phyloP scores from a whole-genome alignment of 2,888 invertebrate genomes.

The Oscheius sp. region DNA sequence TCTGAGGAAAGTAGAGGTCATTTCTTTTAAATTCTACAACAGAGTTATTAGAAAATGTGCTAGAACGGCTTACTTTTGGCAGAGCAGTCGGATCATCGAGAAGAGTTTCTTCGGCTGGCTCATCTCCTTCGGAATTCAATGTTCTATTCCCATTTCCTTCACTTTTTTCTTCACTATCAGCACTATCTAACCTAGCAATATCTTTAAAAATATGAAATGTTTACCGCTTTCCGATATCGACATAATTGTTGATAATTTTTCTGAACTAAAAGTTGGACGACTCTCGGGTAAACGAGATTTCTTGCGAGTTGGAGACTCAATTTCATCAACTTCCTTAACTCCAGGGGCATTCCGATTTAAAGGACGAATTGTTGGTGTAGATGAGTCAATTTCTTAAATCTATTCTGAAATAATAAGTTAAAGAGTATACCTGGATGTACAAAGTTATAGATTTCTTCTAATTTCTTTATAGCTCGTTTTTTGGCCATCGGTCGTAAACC shows the following conservation, averaged over 20 bases:
- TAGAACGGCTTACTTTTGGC: slow-evolving; percentile 15
- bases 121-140: slow-evolving; percentile 44
- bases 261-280: too few species aligned
- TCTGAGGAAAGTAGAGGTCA: slow-evolving; percentile 39
- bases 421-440: slow-evolving; percentile 53
- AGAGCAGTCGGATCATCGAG: slow-evolving; percentile 13
- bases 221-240: too few species aligned
- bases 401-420: background rate
- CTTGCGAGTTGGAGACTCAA: slow-evolving; percentile 5
- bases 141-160: too few species aligned
- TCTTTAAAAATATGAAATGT: too few species aligned
- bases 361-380: slow-evolving; percentile 47
- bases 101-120: slow-evolving; percentile 36
- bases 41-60: background rate
- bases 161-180: too few species aligned
- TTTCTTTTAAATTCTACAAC: slow-evolving; percentile 12
- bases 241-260: too few species aligned
- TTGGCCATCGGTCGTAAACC: slow-evolving; percentile 61
- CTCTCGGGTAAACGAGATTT: too few species aligned
- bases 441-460: slow-evolving; percentile 57
- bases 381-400: slow-evolving; percentile 33
- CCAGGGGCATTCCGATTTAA: background rate
- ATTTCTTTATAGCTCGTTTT: slow-evolving; percentile 55
- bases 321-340: background rate
- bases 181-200: too few species aligned